Evolutionary conservation across 2,113 vertebrate species (phyloP).

Genomic region (Oophaga pumilio): DNA sequence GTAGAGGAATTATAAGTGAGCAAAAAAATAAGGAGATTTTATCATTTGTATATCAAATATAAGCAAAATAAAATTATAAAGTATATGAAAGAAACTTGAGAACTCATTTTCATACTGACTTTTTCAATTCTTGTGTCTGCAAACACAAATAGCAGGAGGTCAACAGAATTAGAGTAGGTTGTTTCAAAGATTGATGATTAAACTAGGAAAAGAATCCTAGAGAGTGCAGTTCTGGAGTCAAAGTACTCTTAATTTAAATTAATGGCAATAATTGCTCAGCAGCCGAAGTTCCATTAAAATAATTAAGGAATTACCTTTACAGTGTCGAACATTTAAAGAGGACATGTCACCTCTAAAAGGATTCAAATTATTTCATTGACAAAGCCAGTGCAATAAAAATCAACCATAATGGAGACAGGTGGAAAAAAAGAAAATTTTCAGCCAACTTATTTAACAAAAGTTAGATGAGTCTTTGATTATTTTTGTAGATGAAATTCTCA

Average conservation of each 20-base stretch:
- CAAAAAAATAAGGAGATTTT: background rate
- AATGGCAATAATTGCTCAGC: slow-evolving; percentile 39
- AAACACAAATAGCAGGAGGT: slow-evolving; percentile 15
- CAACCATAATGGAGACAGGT: background rate
- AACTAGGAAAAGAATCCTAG: slow-evolving; percentile 25
- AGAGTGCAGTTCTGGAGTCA: background rate
- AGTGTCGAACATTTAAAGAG: slow-evolving; percentile 12
- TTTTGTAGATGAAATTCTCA: background rate
- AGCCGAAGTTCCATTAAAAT: slow-evolving; percentile 45
- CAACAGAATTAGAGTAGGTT: slow-evolving; percentile 16
- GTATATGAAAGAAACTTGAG: background rate
- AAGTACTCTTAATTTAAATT: slow-evolving; percentile 43
- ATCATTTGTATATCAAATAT: background rate
- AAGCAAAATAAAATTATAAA: background rate
- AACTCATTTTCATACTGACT: background rate
- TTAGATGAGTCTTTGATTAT: background rate
- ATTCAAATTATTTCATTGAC: slow-evolving; percentile 4
- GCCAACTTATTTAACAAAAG: background rate
- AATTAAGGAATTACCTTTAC: slow-evolving; percentile 28
- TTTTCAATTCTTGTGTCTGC: background rate
- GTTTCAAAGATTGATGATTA: slow-evolving; percentile 34
- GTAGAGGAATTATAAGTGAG: background rate
- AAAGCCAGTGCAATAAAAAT: background rate
- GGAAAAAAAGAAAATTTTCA: background rate
- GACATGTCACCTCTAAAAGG: background rate